Conservation (phyloP, 1,140 invertebrate genomes). For the Lysiphlebus fabarum region DNA sequence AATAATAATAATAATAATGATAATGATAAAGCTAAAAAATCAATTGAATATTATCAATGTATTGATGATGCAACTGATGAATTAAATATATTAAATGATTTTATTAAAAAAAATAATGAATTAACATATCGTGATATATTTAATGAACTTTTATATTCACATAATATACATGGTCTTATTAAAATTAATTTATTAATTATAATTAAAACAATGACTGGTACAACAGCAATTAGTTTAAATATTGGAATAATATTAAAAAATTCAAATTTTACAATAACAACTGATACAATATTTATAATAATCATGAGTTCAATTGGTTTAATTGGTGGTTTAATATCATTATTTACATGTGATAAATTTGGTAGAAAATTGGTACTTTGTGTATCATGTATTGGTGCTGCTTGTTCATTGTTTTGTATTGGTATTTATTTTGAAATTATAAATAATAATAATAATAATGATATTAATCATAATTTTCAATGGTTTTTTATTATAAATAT, state of each 20-base stretch:
- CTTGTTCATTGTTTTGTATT: constrained; percentile 47
- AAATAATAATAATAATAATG: constrained; percentile 10
- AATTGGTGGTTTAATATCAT: constrained; percentile 57
- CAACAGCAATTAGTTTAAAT: constrained; percentile 70
- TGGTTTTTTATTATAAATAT: constrained; percentile 19
- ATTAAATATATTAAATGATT: constrained; percentile 57
- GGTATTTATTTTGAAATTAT: constrained; percentile 28
- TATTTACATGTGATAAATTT: constrained; percentile 65
- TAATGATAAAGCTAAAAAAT: constrained; percentile 58
- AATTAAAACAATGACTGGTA: constrained; percentile 70
- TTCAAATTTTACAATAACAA: constrained; percentile 51
- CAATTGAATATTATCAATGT: constrained; percentile 58
- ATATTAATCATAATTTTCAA: background rate
- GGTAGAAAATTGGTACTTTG: constrained; percentile 69
- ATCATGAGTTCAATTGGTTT: constrained; percentile 66
- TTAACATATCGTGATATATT: constrained; percentile 55
- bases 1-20: constrained; percentile 55
- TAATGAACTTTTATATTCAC: constrained; percentile 56
- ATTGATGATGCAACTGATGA: constrained; percentile 59
- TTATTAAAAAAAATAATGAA: constrained; percentile 51
- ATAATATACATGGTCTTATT: constrained; percentile 62
- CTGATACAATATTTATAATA: constrained; percentile 57
- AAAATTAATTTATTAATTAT: constrained; percentile 64
- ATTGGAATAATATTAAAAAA: constrained; percentile 67
- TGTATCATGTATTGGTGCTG: constrained; percentile 56